Base-by-base conservation (phyloP, 2,113 vertebrate genomes). In the Pardalotus punctatus region DNA sequence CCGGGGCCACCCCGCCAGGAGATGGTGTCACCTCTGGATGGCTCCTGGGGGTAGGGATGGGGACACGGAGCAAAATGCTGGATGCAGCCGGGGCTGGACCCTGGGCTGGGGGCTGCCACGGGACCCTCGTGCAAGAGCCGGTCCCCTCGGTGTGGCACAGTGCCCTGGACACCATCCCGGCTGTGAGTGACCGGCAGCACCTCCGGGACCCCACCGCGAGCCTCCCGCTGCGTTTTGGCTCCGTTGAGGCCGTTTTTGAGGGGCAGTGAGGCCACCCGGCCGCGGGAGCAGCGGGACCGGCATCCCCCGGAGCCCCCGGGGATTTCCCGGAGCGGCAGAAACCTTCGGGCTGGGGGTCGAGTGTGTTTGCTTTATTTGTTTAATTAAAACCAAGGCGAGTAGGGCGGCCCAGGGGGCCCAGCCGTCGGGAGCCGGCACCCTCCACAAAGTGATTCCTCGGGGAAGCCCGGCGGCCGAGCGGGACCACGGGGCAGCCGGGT, bases 381-480 rank as follows among this genome's bases (percentile, higher is more conserved):
- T 40, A 47, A 93, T 78, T 31, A 71, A 89, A 93, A 94, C 76
- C 91, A 81, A 97, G 93, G 84, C 93, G 60, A 86, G 72, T 82
- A 88, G 90, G 72, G 91, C 54, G 66, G 74, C 88, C 53, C 89
- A 47, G 77, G 48, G 77, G 71, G 67, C 84, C 56, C 86, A 67
- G 83, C 69, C 51, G 14, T 38, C 66, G 31, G 81, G 91, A 96
- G 58, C 83, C 50, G 25, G 67, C 58, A 9, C 50, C 94, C 91
- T 80, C 65, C 94, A 20, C 96, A 86, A 82, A 82, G 72, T 1
- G 36, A 62, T 50, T 84, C 89, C 88, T 88, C 11, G 31, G 88
- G 90, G 71, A 73, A 83, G 54, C 72, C 77, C 64, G 40, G 83
- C 35, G 29, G 91, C 82, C 53, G n/a, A 94, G 81, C 42, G 9